phyloP scores from a whole-genome alignment of 2,888 invertebrate species.

The Macrophya annulata region DNA sequence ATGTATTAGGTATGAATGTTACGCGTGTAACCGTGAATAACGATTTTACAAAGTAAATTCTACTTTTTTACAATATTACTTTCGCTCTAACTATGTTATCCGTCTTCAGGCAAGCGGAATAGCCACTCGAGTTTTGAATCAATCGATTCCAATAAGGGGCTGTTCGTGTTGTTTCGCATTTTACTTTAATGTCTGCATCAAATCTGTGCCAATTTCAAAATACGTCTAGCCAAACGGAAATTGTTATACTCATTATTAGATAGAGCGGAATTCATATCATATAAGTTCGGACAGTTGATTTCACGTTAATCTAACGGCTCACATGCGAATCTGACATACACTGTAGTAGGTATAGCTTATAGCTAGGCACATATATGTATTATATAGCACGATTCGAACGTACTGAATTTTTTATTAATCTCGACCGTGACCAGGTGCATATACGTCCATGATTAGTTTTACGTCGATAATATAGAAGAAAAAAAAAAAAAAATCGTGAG shows the following conservation, averaged over 20 bases:
- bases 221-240: not conserved
- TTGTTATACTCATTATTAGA: not conserved
- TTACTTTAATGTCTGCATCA: conserved; percentile 38
- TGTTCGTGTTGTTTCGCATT: conserved; percentile 39
- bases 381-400: conserved; percentile 8
- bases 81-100: not conserved
- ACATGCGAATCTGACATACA: conserved; percentile 1
- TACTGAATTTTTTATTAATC: conserved; percentile 32
- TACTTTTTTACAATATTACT: not conserved
- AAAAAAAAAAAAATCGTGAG: not conserved
- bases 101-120: not conserved
- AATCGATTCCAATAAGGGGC: conserved; percentile 42
- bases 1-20: not conserved
- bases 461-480: not conserved
- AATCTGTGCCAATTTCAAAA: conserved; percentile 21
- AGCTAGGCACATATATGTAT: not conserved
- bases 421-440: not conserved
- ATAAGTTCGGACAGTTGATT: not conserved
- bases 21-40: not conserved
- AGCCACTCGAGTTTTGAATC: conserved; percentile 15
- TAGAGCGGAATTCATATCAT: not conserved
- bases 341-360: not conserved
- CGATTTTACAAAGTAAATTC: not conserved
- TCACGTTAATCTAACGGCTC: not conserved
- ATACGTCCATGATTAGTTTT: not conserved